Percentiles rank a stretch among this genome's conserved stretches.
Conservation (phyloP, 2,888 invertebrate species). For the Salpingus planirostris region DNA sequence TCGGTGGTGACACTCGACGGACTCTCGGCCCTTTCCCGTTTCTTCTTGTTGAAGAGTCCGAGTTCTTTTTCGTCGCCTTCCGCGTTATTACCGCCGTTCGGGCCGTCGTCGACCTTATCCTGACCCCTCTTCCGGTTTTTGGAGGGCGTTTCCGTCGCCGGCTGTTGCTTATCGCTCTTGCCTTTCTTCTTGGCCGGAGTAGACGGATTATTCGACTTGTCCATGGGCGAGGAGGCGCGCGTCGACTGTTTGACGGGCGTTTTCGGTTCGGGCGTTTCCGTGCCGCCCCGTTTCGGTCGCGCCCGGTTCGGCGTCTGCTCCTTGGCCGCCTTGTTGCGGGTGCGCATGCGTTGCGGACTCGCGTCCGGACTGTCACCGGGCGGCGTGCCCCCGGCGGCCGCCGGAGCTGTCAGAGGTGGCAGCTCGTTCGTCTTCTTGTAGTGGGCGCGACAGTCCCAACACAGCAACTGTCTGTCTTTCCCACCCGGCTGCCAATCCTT, state of each 20-base stretch:
- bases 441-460: slow-evolving; percentile 67
- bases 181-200: slow-evolving; percentile 23
- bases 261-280: slow-evolving; percentile 39
- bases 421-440: slow-evolving; percentile 72
- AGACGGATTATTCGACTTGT: slow-evolving; percentile 17
- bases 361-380: slow-evolving; percentile 59
- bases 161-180: slow-evolving; percentile 36
- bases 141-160: slow-evolving; percentile 44
- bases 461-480: slow-evolving; percentile 59
- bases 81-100: neutral
- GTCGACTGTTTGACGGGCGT: slow-evolving; percentile 45
- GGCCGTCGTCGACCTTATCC: slow-evolving; percentile 38
- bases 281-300: slow-evolving; percentile 51
- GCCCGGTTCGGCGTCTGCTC: slow-evolving; percentile 49
- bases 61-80: slow-evolving; percentile 44
- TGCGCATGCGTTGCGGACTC: slow-evolving; percentile 83
- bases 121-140: slow-evolving; percentile 48
- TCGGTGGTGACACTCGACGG: slow-evolving; percentile 79
- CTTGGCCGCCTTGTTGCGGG: slow-evolving; percentile 72
- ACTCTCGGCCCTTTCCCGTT: slow-evolving; percentile 49
- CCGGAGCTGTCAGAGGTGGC: slow-evolving; percentile 46
- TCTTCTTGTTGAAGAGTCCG: slow-evolving; percentile 42
- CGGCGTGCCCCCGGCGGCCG: slow-evolving; percentile 27
- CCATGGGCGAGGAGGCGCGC: too few species aligned
- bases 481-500: slow-evolving; percentile 66